Evolutionary conservation across 2,113 vertebrate genomes (phyloP).

Genomic region (Nycticebus coucang): DNA sequence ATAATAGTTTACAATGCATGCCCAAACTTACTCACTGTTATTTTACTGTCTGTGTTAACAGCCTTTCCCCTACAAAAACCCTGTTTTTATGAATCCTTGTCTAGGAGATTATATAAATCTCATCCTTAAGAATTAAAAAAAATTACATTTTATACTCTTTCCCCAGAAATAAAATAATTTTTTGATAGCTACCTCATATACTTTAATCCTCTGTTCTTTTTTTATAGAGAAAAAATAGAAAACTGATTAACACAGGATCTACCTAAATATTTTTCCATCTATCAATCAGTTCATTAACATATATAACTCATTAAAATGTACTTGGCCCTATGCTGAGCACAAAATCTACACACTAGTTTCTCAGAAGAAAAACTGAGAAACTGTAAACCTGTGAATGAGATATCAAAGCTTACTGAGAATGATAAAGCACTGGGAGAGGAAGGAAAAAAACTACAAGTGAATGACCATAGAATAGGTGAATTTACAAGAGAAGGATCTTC

Average conservation of each 20-base stretch:
- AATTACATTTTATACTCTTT: neutral
- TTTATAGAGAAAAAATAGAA: neutral
- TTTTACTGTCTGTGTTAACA: neutral
- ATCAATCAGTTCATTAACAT: neutral
- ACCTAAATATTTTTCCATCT: neutral
- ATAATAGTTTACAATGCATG: constrained; percentile 43
- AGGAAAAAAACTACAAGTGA: neutral
- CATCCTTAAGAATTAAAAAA: neutral
- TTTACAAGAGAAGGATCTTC: neutral
- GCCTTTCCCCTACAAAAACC: neutral
- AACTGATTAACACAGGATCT: neutral
- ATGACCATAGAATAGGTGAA: neutral
- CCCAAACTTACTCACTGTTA: constrained; percentile 30
- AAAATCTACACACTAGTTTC: neutral
- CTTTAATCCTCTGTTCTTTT: constrained; percentile 23
- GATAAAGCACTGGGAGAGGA: neutral
- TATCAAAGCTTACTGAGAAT: neutral
- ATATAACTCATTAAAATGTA: neutral
- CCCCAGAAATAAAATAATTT: constrained; percentile 22
- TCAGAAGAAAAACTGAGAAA: constrained; percentile 32
- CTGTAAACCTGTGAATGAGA: neutral
- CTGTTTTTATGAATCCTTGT: neutral
- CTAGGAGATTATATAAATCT: constrained; percentile 24
- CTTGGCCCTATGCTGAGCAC: neutral
- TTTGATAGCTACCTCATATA: neutral